These are phyloP conservation scores for Rhagonycha fulva DNA, from an alignment of 2,888 invertebrate species.

Conservation along the genomic window DNA sequence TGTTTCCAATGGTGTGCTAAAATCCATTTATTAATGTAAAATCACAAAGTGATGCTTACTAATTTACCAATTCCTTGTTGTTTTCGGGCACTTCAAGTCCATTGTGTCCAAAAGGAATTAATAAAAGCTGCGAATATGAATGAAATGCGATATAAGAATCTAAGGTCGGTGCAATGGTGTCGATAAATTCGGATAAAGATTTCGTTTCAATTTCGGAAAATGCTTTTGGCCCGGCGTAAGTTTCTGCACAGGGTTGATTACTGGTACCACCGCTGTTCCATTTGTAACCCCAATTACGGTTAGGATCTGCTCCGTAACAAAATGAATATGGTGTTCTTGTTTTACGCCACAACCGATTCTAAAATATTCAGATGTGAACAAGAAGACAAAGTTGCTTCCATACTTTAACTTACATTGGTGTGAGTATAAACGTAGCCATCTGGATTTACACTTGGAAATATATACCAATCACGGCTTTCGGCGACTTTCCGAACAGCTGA, in stretches of 20 bases:
- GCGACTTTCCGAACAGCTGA: too few species aligned
- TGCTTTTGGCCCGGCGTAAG: slow-evolving; percentile 64
- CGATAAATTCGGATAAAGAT: slow-evolving; percentile 59
- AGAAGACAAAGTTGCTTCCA: background rate
- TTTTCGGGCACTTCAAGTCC: slow-evolving; percentile 57
- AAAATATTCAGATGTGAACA: slow-evolving; percentile 16
- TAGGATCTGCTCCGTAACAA: slow-evolving; percentile 70
- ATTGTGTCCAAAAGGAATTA: slow-evolving; percentile 70
- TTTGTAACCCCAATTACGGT: slow-evolving; percentile 41
- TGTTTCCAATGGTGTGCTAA: slow-evolving; percentile 47
- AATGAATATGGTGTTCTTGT: slow-evolving; percentile 58
- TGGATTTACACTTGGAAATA: slow-evolving; percentile 74
- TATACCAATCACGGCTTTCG: too few species aligned
- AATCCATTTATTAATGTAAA: slow-evolving; percentile 22
- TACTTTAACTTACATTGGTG: slow-evolving; percentile 34
- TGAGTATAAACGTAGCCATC: slow-evolving; percentile 74
- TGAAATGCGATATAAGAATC: slow-evolving; percentile 71
- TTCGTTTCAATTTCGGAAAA: slow-evolving; percentile 55
- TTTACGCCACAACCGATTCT: slow-evolving; percentile 73
- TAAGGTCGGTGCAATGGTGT: slow-evolving; percentile 56
- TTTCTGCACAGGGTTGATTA: slow-evolving; percentile 59
- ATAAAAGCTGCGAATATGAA: slow-evolving; percentile 68
- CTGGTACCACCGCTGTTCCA: slow-evolving; percentile 67
- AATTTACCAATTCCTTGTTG: slow-evolving; percentile 59
- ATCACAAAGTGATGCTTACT: background rate